Conservation (phyloP, 2,113 vertebrate genomes). For the Pelecanoides urinatrix region DNA sequence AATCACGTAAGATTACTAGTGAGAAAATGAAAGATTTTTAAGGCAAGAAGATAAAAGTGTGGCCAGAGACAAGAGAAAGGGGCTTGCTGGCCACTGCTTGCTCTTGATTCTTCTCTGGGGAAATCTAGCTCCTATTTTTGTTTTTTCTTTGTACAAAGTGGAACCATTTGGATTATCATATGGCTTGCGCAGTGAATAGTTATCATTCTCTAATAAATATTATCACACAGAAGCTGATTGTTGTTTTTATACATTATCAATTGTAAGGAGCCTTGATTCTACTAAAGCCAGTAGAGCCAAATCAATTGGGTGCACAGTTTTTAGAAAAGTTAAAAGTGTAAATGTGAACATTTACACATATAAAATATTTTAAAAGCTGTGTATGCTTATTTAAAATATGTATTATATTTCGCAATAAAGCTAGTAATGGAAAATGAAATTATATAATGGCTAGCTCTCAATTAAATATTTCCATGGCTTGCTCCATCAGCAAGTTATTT, state of each 20-base stretch:
- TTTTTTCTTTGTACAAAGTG: not conserved
- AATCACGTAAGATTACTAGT: not conserved
- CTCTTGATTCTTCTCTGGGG: not conserved
- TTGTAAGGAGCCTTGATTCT: not conserved
- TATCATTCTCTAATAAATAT: not conserved
- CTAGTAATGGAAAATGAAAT: not conserved
- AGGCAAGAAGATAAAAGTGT: not conserved
- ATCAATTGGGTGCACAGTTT: not conserved
- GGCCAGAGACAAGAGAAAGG: not conserved
- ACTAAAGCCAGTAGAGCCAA: not conserved
- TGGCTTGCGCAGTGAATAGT: not conserved
- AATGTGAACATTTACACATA: not conserved
- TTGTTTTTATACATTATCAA: not conserved
- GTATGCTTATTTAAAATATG: not conserved
- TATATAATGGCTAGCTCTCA: not conserved
- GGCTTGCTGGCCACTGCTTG: not conserved
- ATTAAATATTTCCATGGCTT: not conserved
- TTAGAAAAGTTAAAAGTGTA: not conserved
- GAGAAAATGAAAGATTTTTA: not conserved
- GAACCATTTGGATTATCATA: not conserved
- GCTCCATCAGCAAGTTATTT: not conserved
- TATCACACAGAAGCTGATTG: not conserved
- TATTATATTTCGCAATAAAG: not conserved
- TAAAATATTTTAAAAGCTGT: not conserved
- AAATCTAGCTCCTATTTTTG: not conserved